Evolutionary conservation across 2,888 invertebrate species (phyloP), one percentile per base, ranked within the genome.

Genomic region (Pristionchus japonicus): DNA sequence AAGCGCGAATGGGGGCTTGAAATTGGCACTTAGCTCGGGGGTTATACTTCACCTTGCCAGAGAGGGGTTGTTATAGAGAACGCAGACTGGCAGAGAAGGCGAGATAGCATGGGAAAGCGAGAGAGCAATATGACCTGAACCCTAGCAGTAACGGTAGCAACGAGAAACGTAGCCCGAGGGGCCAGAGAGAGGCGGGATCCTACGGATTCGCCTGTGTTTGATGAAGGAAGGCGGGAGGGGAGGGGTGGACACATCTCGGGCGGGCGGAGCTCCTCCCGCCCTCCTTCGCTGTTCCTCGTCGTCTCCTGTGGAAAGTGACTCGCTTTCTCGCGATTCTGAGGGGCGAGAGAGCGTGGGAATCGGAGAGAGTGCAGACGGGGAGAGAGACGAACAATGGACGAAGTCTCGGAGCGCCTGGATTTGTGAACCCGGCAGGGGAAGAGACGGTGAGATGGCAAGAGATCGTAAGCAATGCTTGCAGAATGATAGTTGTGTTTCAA

Each of bases 211-310:
- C 7, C 40, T 74, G 23, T 74, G 74, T 43, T 74, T 43, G 43
- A 74, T 2, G 23, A 37, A 23, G 74, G 40, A 40, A n/a, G n/a
- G n/a, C n/a, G n/a, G n/a, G n/a, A n/a, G 40, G n/a, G 40, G 74
- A 13, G 74, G 74, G n/a, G 74, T 43, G 43, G 74, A 74, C 74
- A 74, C 74, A 15, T 40, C 61, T 13, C 2, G 74, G 74, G 40
- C 37, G 74, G 74, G 40, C 6, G 40, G 74, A 74, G 74, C 70
- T 70, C 70, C 70, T 13, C 70, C 70, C 70, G 70, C 37, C 70
- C 70, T 70, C 70, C 31, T 17, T 43, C 74, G n/a, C 17, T 64
- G 64, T 64, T n/a, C n/a, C n/a, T 64, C 64, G 52, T 52, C 52
- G 52, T 52, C 64, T 31, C 3, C 27, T 64, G n/a, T 64, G 23